Conservation (phyloP, 1,140 invertebrate genomes). For the Neuroterus valhalla region DNA sequence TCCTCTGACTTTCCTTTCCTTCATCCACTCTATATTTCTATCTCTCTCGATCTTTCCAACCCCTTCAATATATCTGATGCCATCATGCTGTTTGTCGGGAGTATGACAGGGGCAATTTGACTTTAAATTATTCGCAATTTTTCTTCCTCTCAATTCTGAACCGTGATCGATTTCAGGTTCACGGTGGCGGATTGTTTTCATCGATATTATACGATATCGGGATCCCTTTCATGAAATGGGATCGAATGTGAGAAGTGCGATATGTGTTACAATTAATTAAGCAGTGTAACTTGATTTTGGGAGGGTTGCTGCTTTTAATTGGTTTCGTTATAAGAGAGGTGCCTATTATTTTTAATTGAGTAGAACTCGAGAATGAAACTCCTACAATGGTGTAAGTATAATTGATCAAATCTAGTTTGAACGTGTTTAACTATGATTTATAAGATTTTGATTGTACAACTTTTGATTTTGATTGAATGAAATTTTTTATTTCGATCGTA, state of each 20-base stretch:
- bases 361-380: neutral
- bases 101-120: conserved; percentile 70
- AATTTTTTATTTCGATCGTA: no score
- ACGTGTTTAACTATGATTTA: no score
- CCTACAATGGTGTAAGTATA: no score
- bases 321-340: neutral
- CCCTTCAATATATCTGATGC: conserved; percentile 47
- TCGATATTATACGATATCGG: conserved; percentile 1
- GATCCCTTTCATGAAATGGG: conserved; percentile 6
- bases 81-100: conserved; percentile 61
- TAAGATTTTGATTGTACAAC: no score
- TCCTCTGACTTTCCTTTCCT: conserved; percentile 10
- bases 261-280: neutral
- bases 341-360: neutral
- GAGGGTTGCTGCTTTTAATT: neutral
- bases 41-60: neutral
- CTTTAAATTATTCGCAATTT: conserved; percentile 72
- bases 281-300: neutral
- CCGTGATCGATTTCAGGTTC: neutral
- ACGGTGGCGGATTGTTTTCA: neutral
- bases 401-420: no score
- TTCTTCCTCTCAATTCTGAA: conserved; percentile 68
- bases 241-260: neutral
- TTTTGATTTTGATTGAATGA: no score
- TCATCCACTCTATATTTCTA: neutral